Evolutionary conservation across 2,888 invertebrate genomes (phyloP), one percentile per base, ranked within the genome.

Genomic region (Pimpla rufipes): DNA sequence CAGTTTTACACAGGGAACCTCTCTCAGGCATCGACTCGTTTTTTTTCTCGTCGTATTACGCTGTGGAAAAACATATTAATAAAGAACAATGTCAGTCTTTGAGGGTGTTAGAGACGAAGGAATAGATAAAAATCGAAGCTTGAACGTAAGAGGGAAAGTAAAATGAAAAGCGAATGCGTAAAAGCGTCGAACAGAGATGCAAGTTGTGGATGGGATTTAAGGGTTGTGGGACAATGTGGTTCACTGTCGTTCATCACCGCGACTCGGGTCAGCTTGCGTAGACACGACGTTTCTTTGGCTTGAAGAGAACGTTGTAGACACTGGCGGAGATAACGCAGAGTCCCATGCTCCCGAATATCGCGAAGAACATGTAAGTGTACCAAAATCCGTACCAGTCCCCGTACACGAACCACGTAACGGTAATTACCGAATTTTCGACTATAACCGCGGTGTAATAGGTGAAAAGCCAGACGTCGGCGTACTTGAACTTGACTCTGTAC

Each of bases 401-500:
- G 71, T 93, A 92, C 82, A 94, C 90, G 87, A 94, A 95, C 97
- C 97, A 97, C 59, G 95, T 91, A n/a, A 95, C 92, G n/a, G 96
- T 96, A 94, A 97, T 96, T 18, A 95, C 88, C 62, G 96, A 93
- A 88, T 96, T 97, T 93, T 97, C 96, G 37, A 94, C 86, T 81
- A 96, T 95, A 62, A 96, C 95, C 62, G 97, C 93, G 71, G 95
- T 91, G 89, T 96, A 95, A 94, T 96, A 97, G 70, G 95, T 94
- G 85, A 95, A 93, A 88, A 97, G 96, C 95, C 97, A 96, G 74
- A 95, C 94, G 4, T 96, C 95, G 21, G 96, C 95, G 89, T 96
- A 96, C 86, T 95, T 96, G 91, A 97, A 97, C 92, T 96, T 96
- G 76, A 97, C 95, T 91, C 97, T 96, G 88, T 97, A 97, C 93